A percentile compares a stretch with the other conserved stretches of the same genome.
phyloP scores from a whole-genome alignment of 2,113 vertebrate genomes.

The Todiramphus saurophagus region DNA sequence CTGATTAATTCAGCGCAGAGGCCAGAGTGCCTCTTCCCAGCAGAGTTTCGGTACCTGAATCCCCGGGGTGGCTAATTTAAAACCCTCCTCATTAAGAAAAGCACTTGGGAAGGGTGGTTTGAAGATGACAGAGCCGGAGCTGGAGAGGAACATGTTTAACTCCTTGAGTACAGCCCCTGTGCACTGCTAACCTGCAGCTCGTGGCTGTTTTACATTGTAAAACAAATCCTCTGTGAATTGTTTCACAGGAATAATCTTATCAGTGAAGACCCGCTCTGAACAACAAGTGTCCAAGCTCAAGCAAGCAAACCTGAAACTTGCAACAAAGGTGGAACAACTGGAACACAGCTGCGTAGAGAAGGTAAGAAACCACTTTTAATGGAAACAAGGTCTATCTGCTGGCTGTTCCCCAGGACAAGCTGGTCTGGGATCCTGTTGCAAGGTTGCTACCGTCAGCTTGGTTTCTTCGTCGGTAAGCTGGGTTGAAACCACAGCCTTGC shows the following conservation, averaged over 20 bases:
- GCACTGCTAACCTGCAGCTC: background rate
- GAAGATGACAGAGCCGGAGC: background rate
- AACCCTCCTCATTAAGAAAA: constrained; percentile 26
- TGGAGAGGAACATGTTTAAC: background rate
- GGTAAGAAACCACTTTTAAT: constrained; percentile 68
- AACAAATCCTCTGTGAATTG: background rate
- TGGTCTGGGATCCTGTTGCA: background rate
- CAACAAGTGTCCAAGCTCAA: constrained; percentile 85
- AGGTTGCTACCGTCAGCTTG: background rate
- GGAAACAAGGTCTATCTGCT: background rate
- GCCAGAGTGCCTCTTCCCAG: background rate
- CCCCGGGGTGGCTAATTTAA: background rate
- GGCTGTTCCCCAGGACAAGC: background rate
- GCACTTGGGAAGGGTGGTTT: constrained; percentile 1
- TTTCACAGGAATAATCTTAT: constrained; percentile 87
- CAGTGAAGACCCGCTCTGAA: constrained; percentile 88
- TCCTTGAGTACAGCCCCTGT: background rate
- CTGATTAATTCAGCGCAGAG: constrained; percentile 9
- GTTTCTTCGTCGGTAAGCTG: background rate
- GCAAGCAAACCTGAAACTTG: constrained; percentile 84
- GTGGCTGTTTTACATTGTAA: background rate
- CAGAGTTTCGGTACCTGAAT: background rate
- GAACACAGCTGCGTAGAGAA: constrained; percentile 81
- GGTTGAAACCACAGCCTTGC: background rate
- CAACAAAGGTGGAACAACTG: constrained; percentile 82